Base-by-base conservation (phyloP, 2,888 invertebrate species). In the Lagria hirta region DNA sequence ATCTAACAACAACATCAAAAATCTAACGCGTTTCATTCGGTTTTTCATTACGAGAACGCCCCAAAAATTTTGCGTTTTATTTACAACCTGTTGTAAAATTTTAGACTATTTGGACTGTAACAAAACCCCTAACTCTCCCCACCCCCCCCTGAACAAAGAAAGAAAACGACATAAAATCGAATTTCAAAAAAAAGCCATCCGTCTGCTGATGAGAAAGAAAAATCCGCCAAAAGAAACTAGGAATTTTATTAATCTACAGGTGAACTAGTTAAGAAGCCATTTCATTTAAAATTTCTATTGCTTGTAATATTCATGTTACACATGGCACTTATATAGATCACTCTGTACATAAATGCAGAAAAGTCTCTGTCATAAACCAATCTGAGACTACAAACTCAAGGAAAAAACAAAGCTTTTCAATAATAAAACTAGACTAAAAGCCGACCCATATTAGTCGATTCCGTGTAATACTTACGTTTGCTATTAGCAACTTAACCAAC, bases 11-110 rank as follows among this genome's bases (percentile, higher is more conserved):
- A 51, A 56, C 57, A 52, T 40, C 33, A 53, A 60, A 65, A 66
- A 66, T 65, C 65, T 65, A 66, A 67, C 65, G 60, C 61, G 49
- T 43, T 43, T 36, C 28, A 37, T 55, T 54, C 27, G 42, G n/a
- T n/a, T n/a, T n/a, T n/a, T n/a, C n/a, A n/a, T n/a, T n/a, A n/a
- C n/a, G n/a, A n/a, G n/a, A n/a, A n/a, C n/a, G n/a, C n/a, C n/a
- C n/a, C n/a, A n/a, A n/a, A n/a, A n/a, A n/a, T n/a, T n/a, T n/a
- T 27, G 13, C 12, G 8, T 35, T 27, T 40, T 23, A 22, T 24
- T 23, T 43, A 30, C 36, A 48, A 38, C 36, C 35, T 42, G 28
- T 43, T 38, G 33, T 45, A 42, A 44, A 51, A 48, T 37, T 36
- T 37, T 20, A 26, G 38, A 29, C 30, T 26, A 36, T 37, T 37